A percentile compares a stretch with the other conserved stretches of the same genome.
These are phyloP conservation scores for Camptogramma bilineatum DNA, from an alignment of 2,888 invertebrate species.

Conservation along the genomic window DNA sequence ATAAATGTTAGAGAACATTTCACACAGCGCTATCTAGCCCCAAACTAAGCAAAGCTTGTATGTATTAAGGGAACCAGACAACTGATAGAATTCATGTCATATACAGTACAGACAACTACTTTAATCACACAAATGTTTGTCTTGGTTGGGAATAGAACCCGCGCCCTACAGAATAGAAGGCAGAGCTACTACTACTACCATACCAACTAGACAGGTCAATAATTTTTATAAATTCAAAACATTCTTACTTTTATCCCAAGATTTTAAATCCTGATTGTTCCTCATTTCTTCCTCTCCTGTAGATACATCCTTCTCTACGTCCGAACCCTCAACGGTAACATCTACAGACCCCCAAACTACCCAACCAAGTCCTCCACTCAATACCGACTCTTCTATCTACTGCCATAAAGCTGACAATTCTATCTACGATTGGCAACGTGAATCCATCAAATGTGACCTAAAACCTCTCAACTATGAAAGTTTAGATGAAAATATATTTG, in stretches of 20 bases:
- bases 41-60: too few species aligned
- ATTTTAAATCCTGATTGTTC: neutral
- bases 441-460: conserved; percentile 33
- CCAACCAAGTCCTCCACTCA: conserved; percentile 17
- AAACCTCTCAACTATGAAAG: conserved; percentile 32
- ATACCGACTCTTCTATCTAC: conserved; percentile 30
- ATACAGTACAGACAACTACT: too few species aligned
- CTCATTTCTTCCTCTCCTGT: conserved; percentile 11
- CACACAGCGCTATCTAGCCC: too few species aligned
- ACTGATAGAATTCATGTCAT: too few species aligned
- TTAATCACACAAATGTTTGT: too few species aligned
- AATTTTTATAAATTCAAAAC: too few species aligned
- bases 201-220: too few species aligned
- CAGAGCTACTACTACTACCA: too few species aligned
- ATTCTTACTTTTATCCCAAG: neutral
- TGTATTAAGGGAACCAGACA: too few species aligned
- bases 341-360: conserved; percentile 18
- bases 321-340: conserved; percentile 24
- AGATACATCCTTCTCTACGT: conserved; percentile 35
- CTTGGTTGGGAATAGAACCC: too few species aligned
- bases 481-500: conserved; percentile 32
- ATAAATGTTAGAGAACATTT: too few species aligned
- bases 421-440: conserved; percentile 35
- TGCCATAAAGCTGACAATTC: conserved; percentile 28
- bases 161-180: too few species aligned